Evolutionary conservation across 2,797 vertebrate genomes (phyloP), one percentile per base, ranked within the genome.

Genomic region (Myiothlypis chrysogaster): DNA sequence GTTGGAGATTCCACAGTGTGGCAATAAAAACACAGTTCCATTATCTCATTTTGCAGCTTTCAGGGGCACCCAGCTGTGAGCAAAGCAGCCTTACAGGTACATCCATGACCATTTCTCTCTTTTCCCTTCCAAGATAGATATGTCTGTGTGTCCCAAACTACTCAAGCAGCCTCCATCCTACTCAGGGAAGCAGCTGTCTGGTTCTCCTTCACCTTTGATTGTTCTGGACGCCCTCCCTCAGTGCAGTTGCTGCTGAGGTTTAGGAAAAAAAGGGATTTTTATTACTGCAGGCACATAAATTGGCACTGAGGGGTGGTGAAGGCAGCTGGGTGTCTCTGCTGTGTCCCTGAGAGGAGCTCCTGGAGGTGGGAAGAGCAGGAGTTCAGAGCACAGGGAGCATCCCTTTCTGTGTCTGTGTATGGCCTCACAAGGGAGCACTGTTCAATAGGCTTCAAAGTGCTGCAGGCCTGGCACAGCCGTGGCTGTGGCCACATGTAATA

Each of bases 371-470:
- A 94, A 76, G 92, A 97, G 95, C 65, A 47, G 92, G 93, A 81
- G 96, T 96, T 97, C 94, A 56, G 76, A 95, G 94, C 93, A 9
- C 87, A 46, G 93, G 96, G 89, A 96, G 94, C 96, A 41, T 28
- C 13, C 82, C 90, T 96, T 96, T 92, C 70, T 85, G 94, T 94
- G 94, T 92, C 94, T 86, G 64, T 83, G 81, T 52, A 75, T 84
- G 61, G 94, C 61, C 83, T 71, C 97, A 98, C 98, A 97, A 97
- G 97, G 96, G 97, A 97, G 95, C 95, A 83, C 97, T 97, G 96
- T 97, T 98, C 97, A 91, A 85, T 92, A 92, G 86, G 92, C 97
- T 98, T 98, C 97, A 98, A 98, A 98, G 98, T 94, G 90, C 94
- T 90, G 91, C 94, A 89, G 96, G 77, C 56, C 22, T 81, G 97